These are phyloP conservation scores for Pristionchus entomophagus DNA, from an alignment of 2,888 invertebrate species.

Conservation along the genomic window DNA sequence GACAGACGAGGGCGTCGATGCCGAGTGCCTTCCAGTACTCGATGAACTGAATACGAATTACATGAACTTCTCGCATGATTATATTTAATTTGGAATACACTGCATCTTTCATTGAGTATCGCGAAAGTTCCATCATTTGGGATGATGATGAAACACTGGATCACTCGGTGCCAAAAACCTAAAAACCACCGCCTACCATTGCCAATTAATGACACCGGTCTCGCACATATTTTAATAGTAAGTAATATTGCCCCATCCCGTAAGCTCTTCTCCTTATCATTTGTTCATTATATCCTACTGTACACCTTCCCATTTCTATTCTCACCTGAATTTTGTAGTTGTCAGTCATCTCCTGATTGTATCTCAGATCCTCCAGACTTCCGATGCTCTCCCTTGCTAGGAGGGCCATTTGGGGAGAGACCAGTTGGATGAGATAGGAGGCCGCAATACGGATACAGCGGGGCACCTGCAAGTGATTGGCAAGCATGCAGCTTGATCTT, in stretches of 20 bases:
- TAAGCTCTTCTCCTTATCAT: too few species aligned
- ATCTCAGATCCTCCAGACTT: constrained; percentile 52
- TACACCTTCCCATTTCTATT: too few species aligned
- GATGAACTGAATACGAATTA: constrained; percentile 68
- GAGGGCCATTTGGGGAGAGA: constrained; percentile 62
- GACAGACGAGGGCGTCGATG: constrained; percentile 76
- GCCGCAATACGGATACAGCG: constrained; percentile 57
- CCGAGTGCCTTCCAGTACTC: constrained; percentile 62
- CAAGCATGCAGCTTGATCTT: too few species aligned
- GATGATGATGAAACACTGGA: too few species aligned
- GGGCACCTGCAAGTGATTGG: constrained; percentile 65
- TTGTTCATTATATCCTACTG: too few species aligned
- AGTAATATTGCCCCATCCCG: too few species aligned
- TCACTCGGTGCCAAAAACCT: too few species aligned
- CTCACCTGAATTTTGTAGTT: constrained; percentile 63
- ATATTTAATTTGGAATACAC: not conserved
- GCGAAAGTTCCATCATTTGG: too few species aligned
- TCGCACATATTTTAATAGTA: too few species aligned
- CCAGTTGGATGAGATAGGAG: constrained; percentile 53
- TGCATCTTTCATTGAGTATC: not conserved
- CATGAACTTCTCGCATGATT: not conserved
- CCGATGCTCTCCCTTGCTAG: constrained; percentile 56
- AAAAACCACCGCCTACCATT: too few species aligned
- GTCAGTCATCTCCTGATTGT: constrained; percentile 68
- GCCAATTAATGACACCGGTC: too few species aligned